A percentile compares a stretch with the other conserved stretches of the same genome.
phyloP scores from a whole-genome alignment of 92 coral and sea anemone genomes.

The Ricordea florida region DNA sequence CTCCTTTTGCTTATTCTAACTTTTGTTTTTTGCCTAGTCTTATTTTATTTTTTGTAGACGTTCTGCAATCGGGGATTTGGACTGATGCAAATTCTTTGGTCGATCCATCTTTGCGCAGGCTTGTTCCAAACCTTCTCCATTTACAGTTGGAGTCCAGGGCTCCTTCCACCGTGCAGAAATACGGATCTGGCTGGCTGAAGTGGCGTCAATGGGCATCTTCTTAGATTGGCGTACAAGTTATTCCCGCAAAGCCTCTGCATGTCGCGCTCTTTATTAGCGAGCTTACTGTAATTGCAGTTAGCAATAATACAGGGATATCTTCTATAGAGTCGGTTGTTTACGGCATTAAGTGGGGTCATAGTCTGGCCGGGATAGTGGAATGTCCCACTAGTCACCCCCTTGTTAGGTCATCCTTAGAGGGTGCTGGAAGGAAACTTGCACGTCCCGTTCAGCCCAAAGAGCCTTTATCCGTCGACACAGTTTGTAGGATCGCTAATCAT shows the following conservation, averaged over 20 bases:
- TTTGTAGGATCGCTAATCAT: conserved; percentile 37
- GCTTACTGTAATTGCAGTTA: background rate
- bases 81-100: background rate
- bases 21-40: conserved; percentile 1
- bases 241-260: conserved; percentile 39
- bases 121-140: conserved; percentile 14
- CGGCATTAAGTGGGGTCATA: conserved; percentile 67
- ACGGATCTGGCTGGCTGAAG: conserved; percentile 22
- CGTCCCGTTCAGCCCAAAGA: conserved; percentile 64
- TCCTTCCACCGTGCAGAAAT: conserved; percentile 34
- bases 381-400: conserved; percentile 65
- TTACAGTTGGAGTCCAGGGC: conserved; percentile 36
- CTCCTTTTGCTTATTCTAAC: conserved; percentile 10
- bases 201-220: conserved; percentile 23
- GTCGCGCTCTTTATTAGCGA: conserved; percentile 24
- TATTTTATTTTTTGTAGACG: conserved; percentile 16
- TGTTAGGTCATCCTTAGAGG: conserved; percentile 56
- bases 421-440: conserved; percentile 41
- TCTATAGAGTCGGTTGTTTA: conserved; percentile 19
- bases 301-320: background rate
- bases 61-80: conserved; percentile 33
- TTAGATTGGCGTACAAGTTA: conserved; percentile 10
- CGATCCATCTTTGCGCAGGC: conserved; percentile 14
- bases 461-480: conserved; percentile 45
- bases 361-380: conserved; percentile 29